Evolutionary conservation across 2,113 vertebrate genomes (phyloP).

Genomic region (Suricata suricatta): DNA sequence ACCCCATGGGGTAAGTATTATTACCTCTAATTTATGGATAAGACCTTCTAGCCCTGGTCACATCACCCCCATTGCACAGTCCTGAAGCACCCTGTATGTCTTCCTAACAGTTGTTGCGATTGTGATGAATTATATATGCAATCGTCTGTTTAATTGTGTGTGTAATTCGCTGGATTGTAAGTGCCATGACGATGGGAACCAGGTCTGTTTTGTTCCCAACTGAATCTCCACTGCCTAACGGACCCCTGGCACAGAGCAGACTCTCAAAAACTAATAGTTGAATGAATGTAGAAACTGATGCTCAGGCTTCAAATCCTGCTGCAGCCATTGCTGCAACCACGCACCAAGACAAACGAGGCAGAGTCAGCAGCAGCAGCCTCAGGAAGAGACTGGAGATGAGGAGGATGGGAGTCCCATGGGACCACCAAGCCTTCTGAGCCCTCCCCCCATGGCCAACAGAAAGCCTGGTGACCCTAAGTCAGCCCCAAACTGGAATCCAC

Average conservation of each 20-base stretch:
- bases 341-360: no score
- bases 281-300: background rate
- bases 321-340: no score
- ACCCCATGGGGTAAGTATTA: fast-evolving
- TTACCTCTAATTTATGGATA: background rate
- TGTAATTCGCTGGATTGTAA: fast-evolving
- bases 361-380: no score
- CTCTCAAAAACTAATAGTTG: background rate
- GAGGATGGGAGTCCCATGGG: no score
- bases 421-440: no score
- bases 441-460: no score
- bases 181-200: background rate
- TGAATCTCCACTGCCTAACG: background rate
- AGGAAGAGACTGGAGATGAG: no score
- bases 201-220: background rate
- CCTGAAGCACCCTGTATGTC: fast-evolving
- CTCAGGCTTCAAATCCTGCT: background rate
- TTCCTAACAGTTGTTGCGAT: fast-evolving
- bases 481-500: no score
- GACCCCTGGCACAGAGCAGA: background rate
- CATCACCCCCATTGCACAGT: fast-evolving
- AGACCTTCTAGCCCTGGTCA: background rate
- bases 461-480: no score
- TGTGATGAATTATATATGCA: background rate
- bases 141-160: background rate